Percentiles rank a stretch among this genome's conserved stretches.
These are phyloP conservation scores for Menidia menidia DNA, from an alignment of 2,797 vertebrate species.

Conservation along the genomic window DNA sequence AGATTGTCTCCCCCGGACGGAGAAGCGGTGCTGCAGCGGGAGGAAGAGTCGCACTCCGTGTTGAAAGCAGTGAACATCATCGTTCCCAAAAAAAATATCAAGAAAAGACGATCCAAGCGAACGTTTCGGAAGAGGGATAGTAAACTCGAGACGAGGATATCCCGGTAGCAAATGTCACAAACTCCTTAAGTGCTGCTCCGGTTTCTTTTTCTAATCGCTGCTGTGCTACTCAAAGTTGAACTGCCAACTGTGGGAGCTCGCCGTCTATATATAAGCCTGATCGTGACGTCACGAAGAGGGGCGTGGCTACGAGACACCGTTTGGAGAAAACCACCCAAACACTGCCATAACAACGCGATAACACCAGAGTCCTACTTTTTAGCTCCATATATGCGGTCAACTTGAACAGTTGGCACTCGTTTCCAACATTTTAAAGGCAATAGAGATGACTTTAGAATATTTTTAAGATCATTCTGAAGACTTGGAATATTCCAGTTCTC, in stretches of 20 bases:
- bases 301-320: neutral
- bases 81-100: constrained; percentile 18
- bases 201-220: neutral
- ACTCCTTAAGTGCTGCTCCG: constrained; percentile 12
- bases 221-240: constrained; percentile 65
- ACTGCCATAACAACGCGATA: constrained; percentile 26
- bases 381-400: neutral
- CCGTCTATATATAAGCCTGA: constrained; percentile 54
- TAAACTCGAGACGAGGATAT: constrained; percentile 40
- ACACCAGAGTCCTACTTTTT: rapidly evolving
- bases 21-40: constrained; percentile 95
- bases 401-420: rapidly evolving
- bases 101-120: constrained; percentile 43
- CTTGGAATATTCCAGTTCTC: constrained; percentile 75
- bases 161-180: constrained; percentile 33
- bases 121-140: neutral
- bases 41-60: constrained; percentile 91
- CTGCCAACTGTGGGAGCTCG: constrained; percentile 40
- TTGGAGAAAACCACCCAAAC: constrained; percentile 39
- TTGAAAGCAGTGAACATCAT: constrained; percentile 92
- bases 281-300: constrained; percentile 55
- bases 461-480: constrained; percentile 21
- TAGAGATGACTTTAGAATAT: neutral
- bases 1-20: constrained; percentile 87
- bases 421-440: neutral